phyloP scores from a whole-genome alignment of 1,140 invertebrate genomes.

The Luehdorfia chinensis region DNA sequence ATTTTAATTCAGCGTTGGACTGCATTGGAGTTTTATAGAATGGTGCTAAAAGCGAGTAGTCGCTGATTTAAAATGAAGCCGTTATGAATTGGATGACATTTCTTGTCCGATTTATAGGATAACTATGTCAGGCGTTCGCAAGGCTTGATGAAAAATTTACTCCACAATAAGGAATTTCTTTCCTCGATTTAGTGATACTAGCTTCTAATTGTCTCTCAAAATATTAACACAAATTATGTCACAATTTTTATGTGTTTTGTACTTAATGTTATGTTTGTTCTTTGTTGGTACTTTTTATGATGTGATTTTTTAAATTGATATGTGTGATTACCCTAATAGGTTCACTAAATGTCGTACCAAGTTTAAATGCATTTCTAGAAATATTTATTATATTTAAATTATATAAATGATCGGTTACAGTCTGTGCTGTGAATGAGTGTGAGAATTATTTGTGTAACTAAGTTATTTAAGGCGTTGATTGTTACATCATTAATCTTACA shows the following conservation, averaged over 20 bases:
- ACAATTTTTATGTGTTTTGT: slow-evolving; percentile 66
- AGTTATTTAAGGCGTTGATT: slow-evolving; percentile 68
- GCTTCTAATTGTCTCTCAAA: slow-evolving; percentile 68
- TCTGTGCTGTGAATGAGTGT: slow-evolving; percentile 68
- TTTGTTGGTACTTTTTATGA: slow-evolving; percentile 67
- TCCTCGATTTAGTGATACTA: slow-evolving; percentile 76
- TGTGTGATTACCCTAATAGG: slow-evolving; percentile 20
- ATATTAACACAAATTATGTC: slow-evolving; percentile 68
- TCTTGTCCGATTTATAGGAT: slow-evolving; percentile 64
- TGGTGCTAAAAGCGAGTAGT: slow-evolving; percentile 50
- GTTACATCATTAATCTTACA: slow-evolving; percentile 49
- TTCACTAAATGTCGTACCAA: slow-evolving; percentile 66
- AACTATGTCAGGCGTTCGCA: slow-evolving; percentile 30
- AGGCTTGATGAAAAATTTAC: slow-evolving; percentile 39
- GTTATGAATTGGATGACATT: slow-evolving; percentile 66
- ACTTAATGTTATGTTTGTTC: slow-evolving; percentile 71
- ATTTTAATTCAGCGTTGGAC: slow-evolving; percentile 60
- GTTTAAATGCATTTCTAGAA: slow-evolving; percentile 73
- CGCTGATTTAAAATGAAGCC: slow-evolving; percentile 67
- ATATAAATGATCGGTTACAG: slow-evolving; percentile 60
- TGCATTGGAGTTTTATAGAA: slow-evolving; percentile 24
- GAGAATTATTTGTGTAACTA: slow-evolving; percentile 65
- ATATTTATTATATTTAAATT: slow-evolving; percentile 73
- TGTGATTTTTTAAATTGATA: slow-evolving; percentile 42
- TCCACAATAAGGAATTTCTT: slow-evolving; percentile 64